Conservation (phyloP, 2,888 invertebrate species). For the Gnatocerus cornutus region DNA sequence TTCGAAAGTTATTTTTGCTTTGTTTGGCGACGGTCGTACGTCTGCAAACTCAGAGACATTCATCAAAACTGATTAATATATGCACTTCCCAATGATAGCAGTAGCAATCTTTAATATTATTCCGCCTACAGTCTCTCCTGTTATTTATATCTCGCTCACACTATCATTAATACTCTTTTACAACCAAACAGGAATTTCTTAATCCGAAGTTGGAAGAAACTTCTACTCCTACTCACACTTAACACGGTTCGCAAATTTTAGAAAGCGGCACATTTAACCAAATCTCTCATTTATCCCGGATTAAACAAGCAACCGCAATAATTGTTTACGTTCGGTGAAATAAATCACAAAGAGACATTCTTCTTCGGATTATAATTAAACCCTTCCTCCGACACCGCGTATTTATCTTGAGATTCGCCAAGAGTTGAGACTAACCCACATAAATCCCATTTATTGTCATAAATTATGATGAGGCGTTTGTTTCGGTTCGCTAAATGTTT, state of each 20-base stretch:
- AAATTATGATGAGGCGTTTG: conserved; percentile 41
- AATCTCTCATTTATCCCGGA: neutral
- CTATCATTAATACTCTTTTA: conserved; percentile 51
- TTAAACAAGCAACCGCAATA: conserved; percentile 23
- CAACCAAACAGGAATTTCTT: conserved; percentile 11
- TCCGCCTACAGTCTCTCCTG: conserved; percentile 54
- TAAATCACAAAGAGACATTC: conserved; percentile 44
- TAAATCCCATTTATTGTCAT: conserved; percentile 44
- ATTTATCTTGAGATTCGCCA: conserved; percentile 48
- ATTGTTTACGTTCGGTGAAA: conserved; percentile 41
- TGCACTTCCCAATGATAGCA: conserved; percentile 56
- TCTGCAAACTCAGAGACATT: conserved; percentile 48
- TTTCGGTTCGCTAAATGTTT: conserved; percentile 43
- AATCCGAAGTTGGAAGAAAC: neutral
- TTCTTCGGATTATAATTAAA: conserved; percentile 49
- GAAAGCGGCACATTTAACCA: neutral
- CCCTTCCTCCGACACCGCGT: conserved; percentile 33
- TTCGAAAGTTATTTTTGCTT: conserved; percentile 15
- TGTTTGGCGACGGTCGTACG: conserved; percentile 30
- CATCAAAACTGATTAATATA: conserved; percentile 55
- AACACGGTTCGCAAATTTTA: neutral
- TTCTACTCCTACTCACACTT: neutral
- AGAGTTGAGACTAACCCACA: conserved; percentile 42
- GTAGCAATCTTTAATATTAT: conserved; percentile 57
- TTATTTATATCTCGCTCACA: conserved; percentile 53